Base-by-base conservation (phyloP, 2,888 invertebrate species). In the Euzetes globulus region DNA sequence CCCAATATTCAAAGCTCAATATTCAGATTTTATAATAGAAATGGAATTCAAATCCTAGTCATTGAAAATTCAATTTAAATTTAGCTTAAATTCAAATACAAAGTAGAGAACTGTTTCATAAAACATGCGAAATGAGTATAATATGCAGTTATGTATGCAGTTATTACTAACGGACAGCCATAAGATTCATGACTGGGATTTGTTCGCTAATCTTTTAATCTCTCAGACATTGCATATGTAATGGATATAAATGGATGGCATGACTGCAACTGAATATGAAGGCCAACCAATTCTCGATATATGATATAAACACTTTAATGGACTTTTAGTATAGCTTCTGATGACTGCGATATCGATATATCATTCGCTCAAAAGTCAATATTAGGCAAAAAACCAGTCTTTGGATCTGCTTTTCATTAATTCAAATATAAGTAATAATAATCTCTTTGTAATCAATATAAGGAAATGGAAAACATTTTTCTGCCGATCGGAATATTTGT, bases 161-260 rank as follows among this genome's bases (percentile, higher is more conserved):
- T 50, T 5, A n/a, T 15, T 15, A n/a, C n/a, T 63, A 29, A 29
- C 63, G 1, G 63, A 33, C 33, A 3, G 33, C 6, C 63, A 63
- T 33, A 68, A 68, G 68, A 68, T 68, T 68, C 68, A 68, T 68
- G 68, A 22, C 22, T 25, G 0, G 68, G 68, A 45, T 68, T 68
- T 41, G 68, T 68, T n/a, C 25, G 68, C 37, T 68, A 68, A 68
- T 68, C 68, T n/a, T 11, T 15, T 68, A 68, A 68, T 41, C 68
- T 45, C 68, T 68, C 45, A 22, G 22, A 68, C 68, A 68, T 68
- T 68, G 68, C 68, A 68, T 68, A 68, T 37, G 68, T 45, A 41
- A 68, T 68, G 19, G 37, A 68, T 22, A 68, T 68, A 22, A 68
- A 68, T 68, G 68, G 25, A 37, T 45, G 68, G 6, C 3, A 22